Base-by-base conservation (phyloP, 2,113 vertebrate genomes). In the Periophthalmodon schlosseri region DNA sequence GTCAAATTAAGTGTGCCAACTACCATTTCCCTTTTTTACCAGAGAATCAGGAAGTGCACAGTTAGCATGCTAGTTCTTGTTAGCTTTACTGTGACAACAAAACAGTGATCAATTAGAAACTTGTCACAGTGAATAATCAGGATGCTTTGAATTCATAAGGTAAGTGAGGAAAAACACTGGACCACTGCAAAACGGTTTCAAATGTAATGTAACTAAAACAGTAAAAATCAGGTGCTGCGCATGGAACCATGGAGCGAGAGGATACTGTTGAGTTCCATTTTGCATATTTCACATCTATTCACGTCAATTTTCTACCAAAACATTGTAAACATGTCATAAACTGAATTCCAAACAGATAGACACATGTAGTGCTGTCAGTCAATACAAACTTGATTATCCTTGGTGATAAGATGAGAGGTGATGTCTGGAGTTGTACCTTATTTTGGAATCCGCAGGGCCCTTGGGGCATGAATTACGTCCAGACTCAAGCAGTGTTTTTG, bases 401-500 rank as follows among this genome's bases (percentile, higher is more conserved):
- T 12, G 4, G 34, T 44, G 63, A 65, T 39, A n/a, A 65, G 63
- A 65, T 65, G 15, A 44, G 33, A 64, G 16, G 16, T 21, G 63
- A 65, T 65, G 34, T 65, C 10, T 39, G 15, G 9, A 36, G 61
- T 64, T 15, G 7, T 34, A 65, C 34, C 20, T 39, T 8, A 20
- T 12, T 21, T 44, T n/a, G 44, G 34, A 65, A 65, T 0, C 34
- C 20, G 20, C 63, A 21, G 34, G 63, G 63, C 63, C 36, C 20
- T 44, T 65, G 18, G 63, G n/a, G 21, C 63, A 65, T 65, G 63
- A 44, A 65, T 65, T n/a, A 65, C 21, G 63, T 34, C 63, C 33
- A 21, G 34, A 39, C 18, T 21, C 63, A n/a, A 65, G 63, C 20
- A 1, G 24, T 63, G 16, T 63, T 63, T 63, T 33, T 7, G 60